A percentile compares a stretch with the other conserved stretches of the same genome.
Evolutionary conservation across 2,113 vertebrate species (phyloP).

Genomic region (Phrynocephalus versicolor): DNA sequence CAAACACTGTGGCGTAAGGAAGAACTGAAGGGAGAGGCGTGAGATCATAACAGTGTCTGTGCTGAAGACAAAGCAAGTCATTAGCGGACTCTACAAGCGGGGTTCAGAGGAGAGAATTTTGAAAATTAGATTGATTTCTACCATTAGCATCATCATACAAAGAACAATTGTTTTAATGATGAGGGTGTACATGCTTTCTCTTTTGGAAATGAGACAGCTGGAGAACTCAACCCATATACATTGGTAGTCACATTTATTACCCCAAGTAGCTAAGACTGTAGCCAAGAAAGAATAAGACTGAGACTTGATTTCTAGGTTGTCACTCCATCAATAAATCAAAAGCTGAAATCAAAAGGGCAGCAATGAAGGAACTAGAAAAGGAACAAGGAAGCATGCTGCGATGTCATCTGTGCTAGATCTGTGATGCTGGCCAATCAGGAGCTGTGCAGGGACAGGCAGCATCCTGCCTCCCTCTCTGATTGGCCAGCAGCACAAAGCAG

Average conservation of each 20-base stretch:
- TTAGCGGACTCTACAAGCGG: background rate
- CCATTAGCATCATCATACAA: background rate
- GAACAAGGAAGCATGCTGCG: constrained; percentile 59
- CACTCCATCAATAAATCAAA: too few species aligned
- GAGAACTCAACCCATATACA: constrained; percentile 35
- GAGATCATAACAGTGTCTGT: background rate
- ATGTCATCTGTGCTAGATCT: constrained; percentile 41
- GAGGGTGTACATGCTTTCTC: constrained; percentile 17
- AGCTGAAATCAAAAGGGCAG: too few species aligned
- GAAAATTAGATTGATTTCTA: constrained; percentile 44
- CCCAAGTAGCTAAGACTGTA: constrained; percentile 36
- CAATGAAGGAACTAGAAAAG: constrained; percentile 60
- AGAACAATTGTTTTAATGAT: constrained; percentile 37
- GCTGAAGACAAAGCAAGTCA: constrained; percentile 29
- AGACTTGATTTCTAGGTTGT: too few species aligned
- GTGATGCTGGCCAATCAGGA: too few species aligned
- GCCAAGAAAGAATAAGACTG: too few species aligned
- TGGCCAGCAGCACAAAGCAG: too few species aligned
- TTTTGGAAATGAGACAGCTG: constrained; percentile 38
- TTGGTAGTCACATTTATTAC: constrained; percentile 49
- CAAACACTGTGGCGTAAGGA: background rate
- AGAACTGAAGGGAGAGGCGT: background rate
- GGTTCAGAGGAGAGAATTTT: background rate
- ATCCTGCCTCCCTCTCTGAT: too few species aligned
- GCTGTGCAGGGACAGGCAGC: too few species aligned